Percentiles rank a stretch among this genome's conserved stretches.
Evolutionary conservation across 2,113 vertebrate species (phyloP).

Genomic region (Cyprinodon tularosa): DNA sequence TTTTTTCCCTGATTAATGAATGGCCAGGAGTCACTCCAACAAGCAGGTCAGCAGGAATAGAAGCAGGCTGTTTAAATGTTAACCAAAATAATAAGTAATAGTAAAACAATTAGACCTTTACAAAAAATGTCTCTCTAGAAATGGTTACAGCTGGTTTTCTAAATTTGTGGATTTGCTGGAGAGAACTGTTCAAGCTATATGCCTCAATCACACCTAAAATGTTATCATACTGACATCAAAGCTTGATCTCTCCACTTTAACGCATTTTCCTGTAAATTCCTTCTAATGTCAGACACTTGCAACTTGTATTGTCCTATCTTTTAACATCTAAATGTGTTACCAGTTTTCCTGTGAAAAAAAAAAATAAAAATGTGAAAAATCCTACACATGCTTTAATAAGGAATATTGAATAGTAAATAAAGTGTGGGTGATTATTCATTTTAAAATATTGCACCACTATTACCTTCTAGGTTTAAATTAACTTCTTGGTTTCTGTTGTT

Average conservation of each 20-base stretch:
- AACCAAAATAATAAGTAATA: not conserved
- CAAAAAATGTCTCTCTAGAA: not conserved
- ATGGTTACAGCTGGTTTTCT: not conserved
- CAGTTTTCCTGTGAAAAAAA: not conserved
- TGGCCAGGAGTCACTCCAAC: conserved; percentile 45
- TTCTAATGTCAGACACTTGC: too few relatives aligned
- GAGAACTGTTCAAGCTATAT: too few relatives aligned
- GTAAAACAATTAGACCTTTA: not conserved
- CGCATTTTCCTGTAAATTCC: too few relatives aligned
- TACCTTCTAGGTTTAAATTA: not conserved
- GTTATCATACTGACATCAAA: too few relatives aligned
- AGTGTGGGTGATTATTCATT: not conserved
- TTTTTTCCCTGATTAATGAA: conserved; percentile 48
- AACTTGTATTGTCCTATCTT: too few relatives aligned
- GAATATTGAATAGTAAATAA: not conserved
- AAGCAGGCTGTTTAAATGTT: conserved; percentile 21
- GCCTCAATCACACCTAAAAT: too few relatives aligned
- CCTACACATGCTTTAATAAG: not conserved
- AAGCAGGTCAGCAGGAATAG: conserved; percentile 53
- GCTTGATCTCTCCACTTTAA: too few relatives aligned
- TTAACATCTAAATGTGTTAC: too few relatives aligned
- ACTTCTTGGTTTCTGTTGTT: not conserved
- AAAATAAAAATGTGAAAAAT: not conserved
- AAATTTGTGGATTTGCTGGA: not conserved
- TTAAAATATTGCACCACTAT: not conserved